Conservation (phyloP, 2,113 vertebrate genomes). For the Rostratula benghalensis region DNA sequence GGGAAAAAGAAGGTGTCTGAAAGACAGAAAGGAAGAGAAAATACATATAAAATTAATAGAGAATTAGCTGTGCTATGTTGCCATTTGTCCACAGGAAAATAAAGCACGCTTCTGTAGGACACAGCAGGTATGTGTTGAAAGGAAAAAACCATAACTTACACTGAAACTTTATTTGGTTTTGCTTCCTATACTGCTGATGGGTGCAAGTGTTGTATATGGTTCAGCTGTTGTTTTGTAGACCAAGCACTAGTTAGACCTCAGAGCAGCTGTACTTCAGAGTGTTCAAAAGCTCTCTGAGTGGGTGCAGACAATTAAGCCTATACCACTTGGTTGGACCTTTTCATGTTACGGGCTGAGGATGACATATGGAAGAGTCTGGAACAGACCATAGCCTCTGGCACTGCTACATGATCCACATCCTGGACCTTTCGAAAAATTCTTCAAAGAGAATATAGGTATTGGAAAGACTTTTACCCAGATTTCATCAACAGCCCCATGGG, state of each 20-base stretch:
- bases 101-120: background rate
- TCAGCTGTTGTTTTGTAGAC: background rate
- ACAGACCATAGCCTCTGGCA: background rate
- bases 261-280: background rate
- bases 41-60: background rate
- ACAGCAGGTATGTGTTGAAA: background rate
- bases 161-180: background rate
- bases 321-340: background rate
- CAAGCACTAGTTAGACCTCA: background rate
- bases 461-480: background rate
- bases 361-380: background rate
- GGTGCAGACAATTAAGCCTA: background rate
- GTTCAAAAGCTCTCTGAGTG: background rate
- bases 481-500: background rate
- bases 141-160: background rate
- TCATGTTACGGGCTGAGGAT: background rate
- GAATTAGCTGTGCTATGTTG: background rate
- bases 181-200: background rate
- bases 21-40: background rate
- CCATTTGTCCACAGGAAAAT: background rate
- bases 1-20: fast-evolving
- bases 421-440: background rate
- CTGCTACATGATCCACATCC: background rate
- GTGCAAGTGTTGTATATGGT: background rate
- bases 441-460: background rate